Conservation (phyloP, 1,140 invertebrate genomes). For the Bilobella aurantiaca region DNA sequence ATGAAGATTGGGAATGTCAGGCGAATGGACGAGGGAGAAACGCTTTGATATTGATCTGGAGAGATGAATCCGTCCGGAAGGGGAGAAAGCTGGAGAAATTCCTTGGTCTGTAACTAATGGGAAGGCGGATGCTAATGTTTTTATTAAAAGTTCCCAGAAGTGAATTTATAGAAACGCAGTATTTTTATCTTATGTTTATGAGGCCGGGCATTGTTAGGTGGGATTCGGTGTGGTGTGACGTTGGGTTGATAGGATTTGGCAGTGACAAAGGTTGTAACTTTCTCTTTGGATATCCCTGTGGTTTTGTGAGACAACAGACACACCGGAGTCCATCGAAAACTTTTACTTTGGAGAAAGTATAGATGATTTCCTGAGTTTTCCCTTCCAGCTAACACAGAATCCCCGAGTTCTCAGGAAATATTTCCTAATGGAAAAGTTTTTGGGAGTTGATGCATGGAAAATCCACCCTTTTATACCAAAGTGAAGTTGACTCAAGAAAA, state of each 20-base stretch:
- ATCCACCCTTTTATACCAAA: neutral
- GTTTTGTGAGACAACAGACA: neutral
- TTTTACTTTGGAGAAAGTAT: constrained; percentile 3
- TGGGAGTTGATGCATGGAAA: constrained; percentile 5
- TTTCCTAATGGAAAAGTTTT: constrained; percentile 8
- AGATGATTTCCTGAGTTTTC: neutral
- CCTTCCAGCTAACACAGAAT: neutral
- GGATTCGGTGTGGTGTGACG: no score
- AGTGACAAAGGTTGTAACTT: neutral
- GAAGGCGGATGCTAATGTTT: neutral
- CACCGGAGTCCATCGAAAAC: neutral
- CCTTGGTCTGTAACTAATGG: neutral
- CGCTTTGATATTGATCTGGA: constrained; percentile 2
- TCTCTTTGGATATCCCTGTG: neutral
- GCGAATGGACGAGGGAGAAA: constrained; percentile 1
- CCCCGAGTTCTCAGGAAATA: neutral
- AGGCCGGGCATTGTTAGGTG: no score
- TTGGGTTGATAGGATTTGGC: neutral
- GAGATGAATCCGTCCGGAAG: neutral
- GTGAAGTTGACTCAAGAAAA: no score
- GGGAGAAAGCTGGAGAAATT: neutral
- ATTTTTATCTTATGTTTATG: no score
- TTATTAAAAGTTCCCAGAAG: neutral
- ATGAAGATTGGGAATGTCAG: constrained; percentile 1
- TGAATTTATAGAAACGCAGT: neutral